A percentile compares a stretch with the other conserved stretches of the same genome.
Conservation (phyloP, 2,888 invertebrate genomes). For the Hermaeophaga mercurialis region DNA sequence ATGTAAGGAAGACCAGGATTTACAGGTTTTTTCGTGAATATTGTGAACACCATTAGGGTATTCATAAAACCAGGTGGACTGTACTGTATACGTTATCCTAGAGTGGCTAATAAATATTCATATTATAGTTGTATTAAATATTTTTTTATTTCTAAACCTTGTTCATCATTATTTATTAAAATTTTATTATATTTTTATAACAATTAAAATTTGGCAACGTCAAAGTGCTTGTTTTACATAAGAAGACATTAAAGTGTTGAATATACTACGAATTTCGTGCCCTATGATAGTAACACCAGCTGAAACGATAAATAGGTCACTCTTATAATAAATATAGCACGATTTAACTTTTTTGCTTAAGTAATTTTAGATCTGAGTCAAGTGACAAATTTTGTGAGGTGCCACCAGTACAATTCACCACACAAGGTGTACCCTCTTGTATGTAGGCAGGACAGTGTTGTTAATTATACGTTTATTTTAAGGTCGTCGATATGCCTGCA, state of each 20-base stretch:
- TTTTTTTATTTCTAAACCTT: slow-evolving; percentile 35
- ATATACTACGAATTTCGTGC: slow-evolving; percentile 35
- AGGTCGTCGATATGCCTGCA: slow-evolving; percentile 95
- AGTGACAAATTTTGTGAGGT: slow-evolving; percentile 1
- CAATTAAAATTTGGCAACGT: slow-evolving; percentile 47
- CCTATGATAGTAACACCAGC: neutral
- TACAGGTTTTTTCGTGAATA: slow-evolving; percentile 45
- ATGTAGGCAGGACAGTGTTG: slow-evolving; percentile 13
- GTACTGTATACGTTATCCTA: slow-evolving; percentile 47
- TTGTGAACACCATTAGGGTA: slow-evolving; percentile 43
- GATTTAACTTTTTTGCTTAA: neutral
- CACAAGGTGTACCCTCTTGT: slow-evolving; percentile 39
- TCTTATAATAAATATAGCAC: neutral
- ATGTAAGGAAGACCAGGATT: slow-evolving; percentile 77
- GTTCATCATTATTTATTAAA: slow-evolving; percentile 28
- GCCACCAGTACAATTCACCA: slow-evolving; percentile 36
- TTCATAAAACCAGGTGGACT: slow-evolving; percentile 52
- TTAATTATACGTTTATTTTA: slow-evolving; percentile 51
- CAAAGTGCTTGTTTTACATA: slow-evolving; percentile 47
- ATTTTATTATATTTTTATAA: slow-evolving; percentile 29
- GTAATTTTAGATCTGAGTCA: neutral
- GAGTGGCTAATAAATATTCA: slow-evolving; percentile 43
- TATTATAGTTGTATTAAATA: slow-evolving; percentile 31
- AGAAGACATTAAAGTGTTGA: slow-evolving; percentile 43
- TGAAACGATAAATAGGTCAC: neutral